Evolutionary conservation across 2,113 vertebrate species (phyloP).

Genomic region (Hoplias malabaricus): DNA sequence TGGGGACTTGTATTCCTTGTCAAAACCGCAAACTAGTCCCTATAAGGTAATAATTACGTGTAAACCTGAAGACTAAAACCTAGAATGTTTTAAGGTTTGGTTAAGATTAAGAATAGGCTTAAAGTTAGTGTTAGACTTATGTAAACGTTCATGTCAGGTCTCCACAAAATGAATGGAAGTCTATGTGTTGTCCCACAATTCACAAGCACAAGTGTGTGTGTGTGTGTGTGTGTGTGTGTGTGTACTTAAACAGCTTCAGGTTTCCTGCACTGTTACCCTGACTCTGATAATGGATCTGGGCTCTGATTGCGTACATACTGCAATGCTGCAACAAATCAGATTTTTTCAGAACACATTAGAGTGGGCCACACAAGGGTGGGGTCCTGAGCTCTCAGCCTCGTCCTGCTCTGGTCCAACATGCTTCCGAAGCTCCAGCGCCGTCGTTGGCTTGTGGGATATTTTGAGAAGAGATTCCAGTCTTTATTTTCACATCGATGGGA

Average conservation of each 20-base stretch:
- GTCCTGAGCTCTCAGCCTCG: background rate
- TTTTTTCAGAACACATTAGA: background rate
- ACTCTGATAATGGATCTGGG: conserved; percentile 13
- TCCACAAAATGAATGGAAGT: too few relatives aligned
- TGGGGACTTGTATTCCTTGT: too few relatives aligned
- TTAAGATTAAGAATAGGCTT: too few relatives aligned
- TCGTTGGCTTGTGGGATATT: conserved; percentile 7
- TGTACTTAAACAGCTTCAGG: background rate
- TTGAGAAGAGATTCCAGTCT: conserved; percentile 35
- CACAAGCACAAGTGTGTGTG: too few relatives aligned
- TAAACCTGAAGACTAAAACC: too few relatives aligned
- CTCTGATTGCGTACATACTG: conserved; percentile 2
- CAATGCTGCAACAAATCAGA: background rate
- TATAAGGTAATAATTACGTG: too few relatives aligned
- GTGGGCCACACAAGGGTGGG: background rate
- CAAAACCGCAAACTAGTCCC: too few relatives aligned
- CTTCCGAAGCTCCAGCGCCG: background rate
- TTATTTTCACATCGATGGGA: conserved; percentile 25
- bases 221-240: background rate
- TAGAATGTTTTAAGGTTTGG: too few relatives aligned
- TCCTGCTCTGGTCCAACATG: too few relatives aligned
- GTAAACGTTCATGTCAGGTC: too few relatives aligned
- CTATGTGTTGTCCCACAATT: too few relatives aligned
- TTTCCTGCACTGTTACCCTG: background rate
- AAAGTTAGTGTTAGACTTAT: too few relatives aligned